Evolutionary conservation across 2,888 invertebrate species (phyloP).

Genomic region (Epinotia demarniana): DNA sequence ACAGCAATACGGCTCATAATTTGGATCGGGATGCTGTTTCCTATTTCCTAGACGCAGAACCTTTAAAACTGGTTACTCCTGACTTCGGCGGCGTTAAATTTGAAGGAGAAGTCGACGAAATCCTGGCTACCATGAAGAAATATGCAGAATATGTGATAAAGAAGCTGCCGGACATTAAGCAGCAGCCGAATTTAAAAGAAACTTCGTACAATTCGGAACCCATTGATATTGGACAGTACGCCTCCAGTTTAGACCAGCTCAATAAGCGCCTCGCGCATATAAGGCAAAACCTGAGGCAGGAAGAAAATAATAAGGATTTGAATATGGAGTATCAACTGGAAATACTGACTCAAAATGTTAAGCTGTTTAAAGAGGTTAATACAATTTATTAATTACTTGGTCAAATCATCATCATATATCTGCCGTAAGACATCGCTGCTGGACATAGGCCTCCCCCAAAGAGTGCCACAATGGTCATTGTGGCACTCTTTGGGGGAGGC

Average conservation of each 20-base stretch:
- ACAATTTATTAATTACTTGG: neutral
- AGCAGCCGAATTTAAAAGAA: constrained; percentile 47
- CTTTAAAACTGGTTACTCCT: constrained; percentile 66
- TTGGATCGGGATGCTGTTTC: constrained; percentile 63
- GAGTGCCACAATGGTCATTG: too few species aligned
- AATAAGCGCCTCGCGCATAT: constrained; percentile 68
- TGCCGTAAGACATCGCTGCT: too few species aligned
- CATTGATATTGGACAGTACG: constrained; percentile 68
- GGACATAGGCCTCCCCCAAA: too few species aligned
- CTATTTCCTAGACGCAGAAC: constrained; percentile 63
- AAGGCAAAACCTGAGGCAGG: constrained; percentile 60
- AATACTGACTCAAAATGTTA: constrained; percentile 69
- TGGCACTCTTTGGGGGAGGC: too few species aligned
- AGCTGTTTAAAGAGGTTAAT: constrained; percentile 71
- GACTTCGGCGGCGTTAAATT: constrained; percentile 65
- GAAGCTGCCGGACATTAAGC: constrained; percentile 53
- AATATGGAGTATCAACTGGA: constrained; percentile 69
- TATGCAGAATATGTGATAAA: constrained; percentile 71
- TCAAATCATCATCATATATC: too few species aligned
- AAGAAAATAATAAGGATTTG: constrained; percentile 57
- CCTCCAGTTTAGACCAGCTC: constrained; percentile 67
- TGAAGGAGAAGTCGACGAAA: constrained; percentile 65
- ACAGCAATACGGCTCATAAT: constrained; percentile 45
- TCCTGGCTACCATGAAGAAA: constrained; percentile 66
- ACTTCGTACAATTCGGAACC: constrained; percentile 52